Evolutionary conservation across 2,113 vertebrate genomes (phyloP), one percentile per base, ranked within the genome.

Genomic region (Columbina picui): DNA sequence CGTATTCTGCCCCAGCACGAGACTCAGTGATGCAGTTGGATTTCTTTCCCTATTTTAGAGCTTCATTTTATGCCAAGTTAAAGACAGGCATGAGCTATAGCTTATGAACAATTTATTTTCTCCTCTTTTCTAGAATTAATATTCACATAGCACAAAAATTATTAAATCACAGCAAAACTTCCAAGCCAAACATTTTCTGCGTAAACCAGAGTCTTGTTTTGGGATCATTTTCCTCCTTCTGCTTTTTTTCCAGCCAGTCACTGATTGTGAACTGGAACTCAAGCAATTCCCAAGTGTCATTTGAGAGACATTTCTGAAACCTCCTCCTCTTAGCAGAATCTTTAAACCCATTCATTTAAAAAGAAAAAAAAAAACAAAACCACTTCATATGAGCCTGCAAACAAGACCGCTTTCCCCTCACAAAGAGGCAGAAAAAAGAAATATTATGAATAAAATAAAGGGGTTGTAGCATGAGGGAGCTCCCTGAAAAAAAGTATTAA

Each of bases 391-490:
- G 32, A 73, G n/a, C 23, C 32, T 73, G 38, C 16, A 83, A 63
- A 80, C 10, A 81, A 82, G 13, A 87, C 16, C 7, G 6, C 15
- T 12, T 84, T 63, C 49, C 23, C 36, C 16, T 74, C 34, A 84
- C 12, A 43, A 14, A 8, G 7, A 87, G 25, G 25, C 22, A 59
- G 39, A 18, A 19, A 36, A 68, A 14, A 70, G 75, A 75, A 21
- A 21, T 5, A 56, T 16, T 8, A 59, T 49, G 1, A 63, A 70
- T 26, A 88, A 75, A 87, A 69, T 59, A 50, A 88, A 82, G 9
- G 2, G 21, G 19, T 22, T 1, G 2, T n/a, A 87, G 14, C 1
- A 0, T 14, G 14, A 3, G 41, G 39, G 45, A 39, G 15, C 39
- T 60, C 36, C 57, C 32, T 53, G 41, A 7, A 78, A 60, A 34